Percentiles rank a stretch among this genome's conserved stretches.
These are phyloP conservation scores for Paraescarpia echinospica DNA, from an alignment of 1,140 invertebrate species.

Conservation along the genomic window DNA sequence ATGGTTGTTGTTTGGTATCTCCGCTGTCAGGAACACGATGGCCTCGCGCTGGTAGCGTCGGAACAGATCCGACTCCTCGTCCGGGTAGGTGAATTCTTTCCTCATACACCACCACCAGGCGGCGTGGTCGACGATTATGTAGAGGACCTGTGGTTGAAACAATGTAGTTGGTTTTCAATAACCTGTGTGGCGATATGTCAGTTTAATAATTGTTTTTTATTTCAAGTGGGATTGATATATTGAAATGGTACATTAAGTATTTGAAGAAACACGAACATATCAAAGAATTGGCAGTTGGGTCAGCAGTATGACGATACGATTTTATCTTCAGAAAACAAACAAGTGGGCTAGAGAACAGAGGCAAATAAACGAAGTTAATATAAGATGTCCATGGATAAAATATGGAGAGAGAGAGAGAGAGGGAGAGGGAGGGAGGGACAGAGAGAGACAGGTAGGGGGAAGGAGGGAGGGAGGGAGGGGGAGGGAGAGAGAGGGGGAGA, in stretches of 20 bases:
- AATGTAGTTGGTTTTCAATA: neutral
- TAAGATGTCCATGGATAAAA: too few relatives aligned
- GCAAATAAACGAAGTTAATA: too few relatives aligned
- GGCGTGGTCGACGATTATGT: constrained; percentile 17
- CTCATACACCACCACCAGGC: constrained; percentile 29
- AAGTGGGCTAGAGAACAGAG: too few relatives aligned
- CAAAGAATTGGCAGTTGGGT: too few relatives aligned
- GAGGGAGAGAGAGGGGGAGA: too few relatives aligned
- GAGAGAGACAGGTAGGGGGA: too few relatives aligned
- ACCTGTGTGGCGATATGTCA: neutral
- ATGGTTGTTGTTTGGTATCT: constrained; percentile 19
- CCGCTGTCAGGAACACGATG: constrained; percentile 24
- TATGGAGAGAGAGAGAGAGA: too few relatives aligned
- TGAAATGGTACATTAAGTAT: neutral
- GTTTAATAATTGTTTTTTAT: neutral
- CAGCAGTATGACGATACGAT: too few relatives aligned
- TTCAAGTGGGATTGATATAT: neutral
- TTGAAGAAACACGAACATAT: too few relatives aligned
- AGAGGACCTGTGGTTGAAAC: neutral
- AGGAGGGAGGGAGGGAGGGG: too few relatives aligned
- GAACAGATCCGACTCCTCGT: constrained; percentile 25
- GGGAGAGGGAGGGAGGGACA: too few relatives aligned
- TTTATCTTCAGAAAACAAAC: too few relatives aligned
- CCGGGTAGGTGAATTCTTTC: constrained; percentile 21
- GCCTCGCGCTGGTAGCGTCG: constrained; percentile 19